Evolutionary conservation across 2,113 vertebrate species (phyloP).

Genomic region (Callospermophilus lateralis): DNA sequence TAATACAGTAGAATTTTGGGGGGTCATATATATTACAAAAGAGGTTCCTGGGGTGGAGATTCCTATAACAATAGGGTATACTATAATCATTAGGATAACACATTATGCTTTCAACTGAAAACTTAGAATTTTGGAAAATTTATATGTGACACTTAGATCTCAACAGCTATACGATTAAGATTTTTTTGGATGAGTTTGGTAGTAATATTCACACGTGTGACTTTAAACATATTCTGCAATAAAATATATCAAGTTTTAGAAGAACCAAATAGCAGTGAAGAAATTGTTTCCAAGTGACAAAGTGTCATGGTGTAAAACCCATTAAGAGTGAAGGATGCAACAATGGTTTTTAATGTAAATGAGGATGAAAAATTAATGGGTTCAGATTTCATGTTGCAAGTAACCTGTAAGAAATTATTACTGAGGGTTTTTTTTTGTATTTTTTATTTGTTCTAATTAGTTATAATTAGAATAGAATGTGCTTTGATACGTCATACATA

Average conservation of each 20-base stretch:
- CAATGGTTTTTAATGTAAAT: too few species aligned
- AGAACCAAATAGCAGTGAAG: neutral
- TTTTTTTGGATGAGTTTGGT: conserved; percentile 33
- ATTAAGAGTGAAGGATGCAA: too few species aligned
- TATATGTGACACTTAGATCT: neutral
- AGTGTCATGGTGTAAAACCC: too few species aligned
- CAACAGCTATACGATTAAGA: neutral
- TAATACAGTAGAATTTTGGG: neutral
- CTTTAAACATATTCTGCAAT: neutral
- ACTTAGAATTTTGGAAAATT: conserved; percentile 35
- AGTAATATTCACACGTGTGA: neutral
- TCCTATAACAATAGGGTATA: neutral
- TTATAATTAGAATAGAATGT: too few species aligned
- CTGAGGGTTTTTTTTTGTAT: too few species aligned
- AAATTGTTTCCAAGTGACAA: neutral
- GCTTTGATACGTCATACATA: too few species aligned
- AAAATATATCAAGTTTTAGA: conserved; percentile 36
- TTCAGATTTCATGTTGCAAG: too few species aligned
- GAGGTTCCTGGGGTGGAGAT: neutral
- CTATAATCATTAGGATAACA: neutral
- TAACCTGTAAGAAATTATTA: too few species aligned
- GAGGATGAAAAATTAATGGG: too few species aligned
- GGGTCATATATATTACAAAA: neutral
- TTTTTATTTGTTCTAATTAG: too few species aligned
- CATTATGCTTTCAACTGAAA: neutral